Conservation (phyloP, 2,797 vertebrate genomes). For the Rhinella marina region DNA sequence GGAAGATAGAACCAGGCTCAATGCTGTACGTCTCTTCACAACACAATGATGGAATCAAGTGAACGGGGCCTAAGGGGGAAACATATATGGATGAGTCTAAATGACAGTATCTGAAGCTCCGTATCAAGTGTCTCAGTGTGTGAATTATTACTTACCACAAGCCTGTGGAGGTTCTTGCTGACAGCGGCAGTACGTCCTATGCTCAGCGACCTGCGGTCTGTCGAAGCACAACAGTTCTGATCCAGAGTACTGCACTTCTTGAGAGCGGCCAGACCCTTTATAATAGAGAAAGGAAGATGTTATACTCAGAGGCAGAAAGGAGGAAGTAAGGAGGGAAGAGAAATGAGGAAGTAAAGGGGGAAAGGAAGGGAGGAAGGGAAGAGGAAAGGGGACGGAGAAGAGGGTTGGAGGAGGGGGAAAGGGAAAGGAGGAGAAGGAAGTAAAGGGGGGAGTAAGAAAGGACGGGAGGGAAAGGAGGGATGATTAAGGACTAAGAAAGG, state of each 20-base stretch:
- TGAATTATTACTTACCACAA: constrained; percentile 77
- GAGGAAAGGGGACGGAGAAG: background rate
- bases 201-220: constrained; percentile 76
- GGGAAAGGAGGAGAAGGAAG: too few relatives aligned
- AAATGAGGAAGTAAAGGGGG: background rate
- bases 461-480: background rate
- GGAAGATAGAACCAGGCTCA: constrained; percentile 76
- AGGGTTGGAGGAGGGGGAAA: background rate
- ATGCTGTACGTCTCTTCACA: constrained; percentile 84
- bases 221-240: constrained; percentile 91
- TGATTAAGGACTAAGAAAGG: background rate
- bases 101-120: background rate
- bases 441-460: background rate
- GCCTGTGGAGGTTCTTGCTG: constrained; percentile 78
- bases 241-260: constrained; percentile 84
- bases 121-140: background rate
- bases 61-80: constrained; percentile 80
- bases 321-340: too few relatives aligned
- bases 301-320: background rate
- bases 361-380: background rate
- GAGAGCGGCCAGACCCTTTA: constrained; percentile 82
- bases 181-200: constrained; percentile 83
- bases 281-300: background rate
- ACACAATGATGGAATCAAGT: constrained; percentile 87
- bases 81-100: background rate